Base-by-base conservation (phyloP, 2,888 invertebrate species). In the Xestia xanthographa region DNA sequence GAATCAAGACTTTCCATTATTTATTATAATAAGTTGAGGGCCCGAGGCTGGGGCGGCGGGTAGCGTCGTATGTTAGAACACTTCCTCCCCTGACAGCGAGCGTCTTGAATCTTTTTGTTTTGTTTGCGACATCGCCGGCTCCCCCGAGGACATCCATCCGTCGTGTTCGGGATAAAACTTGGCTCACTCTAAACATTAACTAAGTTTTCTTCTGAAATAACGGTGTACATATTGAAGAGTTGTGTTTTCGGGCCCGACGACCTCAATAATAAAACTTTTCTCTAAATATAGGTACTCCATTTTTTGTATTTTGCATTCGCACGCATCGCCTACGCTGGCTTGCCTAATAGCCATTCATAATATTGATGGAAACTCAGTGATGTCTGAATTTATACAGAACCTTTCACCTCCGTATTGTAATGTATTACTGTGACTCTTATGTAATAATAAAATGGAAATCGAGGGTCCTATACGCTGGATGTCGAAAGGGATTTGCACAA, bases 41-140 rank as follows among this genome's bases (percentile, higher is more conserved):
- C 58, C 48, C 56, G 12, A 68, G 77, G 34, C 65, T 17, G 20
- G 58, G 34, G 20, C n/a, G 63, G 20, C 41, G 43, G 43, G 48
- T 41, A 60, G 69, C 77, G 50, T 63, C 68, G 73, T 66, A 84
- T 86, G 84, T 86, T 90, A 86, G 90, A 75, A 88, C 88, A 90
- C 85, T 91, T 90, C 88, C 88, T 89, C 83, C 86, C 82, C 76
- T 85, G 84, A 87, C 88, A 91, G 86, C 85, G 85, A 91, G 86
- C 85, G 85, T 89, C 87, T 88, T 86, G 88, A 87, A 88, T 90
- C 88, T 91, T 91, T 90, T 92, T 91, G 91, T 91, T 92, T 92
- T 90, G 88, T 91, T 91, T 90, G 87, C 84, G 88, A 91, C 90
- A 86, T 86, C 83, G 82, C 74, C 79, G 73, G 66, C 50, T 83